These are phyloP conservation scores for Gnathonemus echidnorhynchus DNA, from an alignment of 2,113 vertebrate genomes.

Conservation along the genomic window DNA sequence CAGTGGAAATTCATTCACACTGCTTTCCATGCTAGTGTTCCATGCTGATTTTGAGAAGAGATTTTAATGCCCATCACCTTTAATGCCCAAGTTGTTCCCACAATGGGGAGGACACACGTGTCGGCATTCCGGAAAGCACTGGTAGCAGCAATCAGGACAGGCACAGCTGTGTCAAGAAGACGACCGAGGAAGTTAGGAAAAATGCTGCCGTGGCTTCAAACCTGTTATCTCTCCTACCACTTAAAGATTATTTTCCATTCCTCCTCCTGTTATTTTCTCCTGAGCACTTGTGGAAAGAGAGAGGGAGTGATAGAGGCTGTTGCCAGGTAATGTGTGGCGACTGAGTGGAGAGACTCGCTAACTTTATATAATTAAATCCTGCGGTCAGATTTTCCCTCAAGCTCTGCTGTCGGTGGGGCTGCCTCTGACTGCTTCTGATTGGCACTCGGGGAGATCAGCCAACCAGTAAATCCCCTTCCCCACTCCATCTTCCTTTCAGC, in stretches of 20 bases:
- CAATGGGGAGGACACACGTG: background rate
- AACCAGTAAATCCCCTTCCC: background rate
- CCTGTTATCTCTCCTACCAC: slow-evolving; percentile 16
- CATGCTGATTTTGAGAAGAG: background rate
- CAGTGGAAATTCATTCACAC: background rate
- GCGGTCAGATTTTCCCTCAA: background rate
- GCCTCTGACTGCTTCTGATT: background rate
- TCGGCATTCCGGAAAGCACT: background rate
- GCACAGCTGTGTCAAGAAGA: background rate
- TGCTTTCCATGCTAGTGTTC: background rate
- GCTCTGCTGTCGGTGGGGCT: background rate
- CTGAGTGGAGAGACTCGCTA: background rate
- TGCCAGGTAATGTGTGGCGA: slow-evolving; percentile 14
- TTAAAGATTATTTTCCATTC: slow-evolving; percentile 3
- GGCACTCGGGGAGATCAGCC: background rate
- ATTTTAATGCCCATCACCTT: background rate
- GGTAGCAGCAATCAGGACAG: background rate
- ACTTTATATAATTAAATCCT: slow-evolving; percentile 16
- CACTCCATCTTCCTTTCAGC: background rate
- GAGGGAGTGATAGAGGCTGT: background rate
- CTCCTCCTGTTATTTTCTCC: slow-evolving; percentile 4
- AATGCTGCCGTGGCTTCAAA: background rate
- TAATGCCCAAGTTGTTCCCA: background rate
- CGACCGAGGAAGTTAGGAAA: background rate
- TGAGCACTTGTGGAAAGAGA: slow-evolving; percentile 27